These are phyloP conservation scores for Oscheius sp. DNA, from an alignment of 2,888 invertebrate species.

Conservation along the genomic window DNA sequence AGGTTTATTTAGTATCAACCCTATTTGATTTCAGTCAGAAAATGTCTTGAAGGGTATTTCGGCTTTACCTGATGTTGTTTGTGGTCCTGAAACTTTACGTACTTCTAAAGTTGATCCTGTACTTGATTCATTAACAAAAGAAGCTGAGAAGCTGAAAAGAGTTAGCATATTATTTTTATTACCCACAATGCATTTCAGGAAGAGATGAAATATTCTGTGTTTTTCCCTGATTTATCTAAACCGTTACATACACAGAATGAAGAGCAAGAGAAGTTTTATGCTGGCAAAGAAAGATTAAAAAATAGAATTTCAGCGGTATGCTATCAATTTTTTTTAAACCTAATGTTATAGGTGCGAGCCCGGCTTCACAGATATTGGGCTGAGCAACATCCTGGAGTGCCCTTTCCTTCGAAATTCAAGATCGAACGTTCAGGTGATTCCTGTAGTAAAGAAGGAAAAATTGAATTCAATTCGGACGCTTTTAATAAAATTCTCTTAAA, in stretches of 20 bases:
- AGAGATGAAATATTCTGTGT: conserved; percentile 21
- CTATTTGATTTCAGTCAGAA: background rate
- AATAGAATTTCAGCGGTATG: conserved; percentile 13
- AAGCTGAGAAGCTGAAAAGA: conserved; percentile 25
- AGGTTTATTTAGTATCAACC: background rate
- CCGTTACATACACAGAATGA: background rate
- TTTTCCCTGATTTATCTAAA: conserved; percentile 13
- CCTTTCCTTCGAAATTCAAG: conserved; percentile 28
- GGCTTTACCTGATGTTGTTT: conserved; percentile 21
- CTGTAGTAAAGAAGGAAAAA: background rate
- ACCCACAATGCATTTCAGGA: conserved; percentile 1
- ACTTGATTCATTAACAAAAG: conserved; percentile 13
- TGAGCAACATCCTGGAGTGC: conserved; percentile 38
- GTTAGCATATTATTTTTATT: background rate
- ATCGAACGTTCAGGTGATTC: background rate
- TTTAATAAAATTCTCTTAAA: conserved; percentile 6
- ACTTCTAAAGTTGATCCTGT: background rate
- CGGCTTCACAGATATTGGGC: conserved; percentile 56
- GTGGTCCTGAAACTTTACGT: conserved; percentile 28
- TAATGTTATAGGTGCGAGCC: conserved; percentile 50
- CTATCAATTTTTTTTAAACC: background rate
- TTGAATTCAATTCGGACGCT: conserved; percentile 10
- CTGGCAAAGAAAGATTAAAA: background rate
- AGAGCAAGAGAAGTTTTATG: background rate
- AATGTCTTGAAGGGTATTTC: background rate